A percentile compares a stretch with the other conserved stretches of the same genome.
These are phyloP conservation scores for Habropoda laboriosa DNA, from an alignment of 1,140 invertebrate species.

Conservation along the genomic window DNA sequence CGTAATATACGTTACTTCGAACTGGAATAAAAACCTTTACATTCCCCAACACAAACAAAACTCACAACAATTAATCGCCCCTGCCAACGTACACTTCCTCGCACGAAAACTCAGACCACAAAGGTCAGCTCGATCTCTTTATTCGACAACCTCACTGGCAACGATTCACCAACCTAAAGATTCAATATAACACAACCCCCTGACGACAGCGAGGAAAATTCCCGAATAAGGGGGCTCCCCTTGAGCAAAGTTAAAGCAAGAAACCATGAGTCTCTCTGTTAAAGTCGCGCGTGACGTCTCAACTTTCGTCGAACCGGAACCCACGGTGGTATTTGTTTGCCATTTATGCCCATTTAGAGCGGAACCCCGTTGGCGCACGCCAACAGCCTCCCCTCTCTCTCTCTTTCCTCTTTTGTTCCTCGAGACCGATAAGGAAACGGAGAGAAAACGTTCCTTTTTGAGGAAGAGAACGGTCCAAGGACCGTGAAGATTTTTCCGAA, in stretches of 20 bases:
- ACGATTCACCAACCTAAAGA: background rate
- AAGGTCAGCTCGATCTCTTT: background rate
- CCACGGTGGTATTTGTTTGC: slow-evolving; percentile 71
- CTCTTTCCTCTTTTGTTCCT: background rate
- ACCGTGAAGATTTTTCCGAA: slow-evolving; percentile 17
- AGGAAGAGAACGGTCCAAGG: background rate
- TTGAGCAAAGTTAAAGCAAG: slow-evolving; percentile 1
- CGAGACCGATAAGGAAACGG: too few species aligned
- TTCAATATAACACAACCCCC: slow-evolving; percentile 1
- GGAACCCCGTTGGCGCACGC: slow-evolving; percentile 57
- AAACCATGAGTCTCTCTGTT: background rate
- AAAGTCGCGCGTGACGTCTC: slow-evolving; percentile 68
- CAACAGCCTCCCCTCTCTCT: slow-evolving; percentile 31
- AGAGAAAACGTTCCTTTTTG: slow-evolving; percentile 13
- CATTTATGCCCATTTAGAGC: slow-evolving; percentile 68
- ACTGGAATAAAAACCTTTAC: too few species aligned
- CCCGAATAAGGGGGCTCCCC: too few species aligned
- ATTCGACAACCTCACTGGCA: background rate
- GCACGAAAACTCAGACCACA: background rate
- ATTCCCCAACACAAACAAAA: too few species aligned
- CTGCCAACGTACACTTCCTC: background rate
- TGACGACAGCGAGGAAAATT: background rate
- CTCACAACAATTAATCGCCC: too few species aligned
- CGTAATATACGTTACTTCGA: too few species aligned
- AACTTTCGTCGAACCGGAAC: slow-evolving; percentile 65